A percentile compares a stretch with the other conserved stretches of the same genome.
These are phyloP conservation scores for Phylloscopus trochilus DNA, from an alignment of 2,113 vertebrate species.

Conservation along the genomic window DNA sequence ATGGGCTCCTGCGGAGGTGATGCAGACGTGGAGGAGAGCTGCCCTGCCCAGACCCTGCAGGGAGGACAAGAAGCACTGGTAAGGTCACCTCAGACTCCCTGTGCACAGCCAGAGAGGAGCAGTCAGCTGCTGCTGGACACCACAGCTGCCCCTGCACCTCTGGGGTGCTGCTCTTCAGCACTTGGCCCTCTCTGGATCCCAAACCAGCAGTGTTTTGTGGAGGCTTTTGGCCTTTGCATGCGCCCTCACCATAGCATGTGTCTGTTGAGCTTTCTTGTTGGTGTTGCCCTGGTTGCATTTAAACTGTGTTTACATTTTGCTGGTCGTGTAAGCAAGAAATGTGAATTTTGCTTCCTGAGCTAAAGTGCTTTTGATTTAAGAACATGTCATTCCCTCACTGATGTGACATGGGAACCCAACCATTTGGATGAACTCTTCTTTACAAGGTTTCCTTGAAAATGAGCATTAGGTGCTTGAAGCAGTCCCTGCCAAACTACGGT, in stretches of 20 bases:
- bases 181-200: not conserved
- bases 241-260: fast-evolving
- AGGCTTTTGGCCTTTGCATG: not conserved
- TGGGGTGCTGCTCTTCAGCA: not conserved
- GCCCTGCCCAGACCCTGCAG: not conserved
- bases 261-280: not conserved
- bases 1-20: not conserved
- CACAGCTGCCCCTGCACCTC: fast-evolving
- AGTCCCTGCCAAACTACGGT: not conserved
- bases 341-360: not conserved
- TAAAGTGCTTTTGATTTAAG: not conserved
- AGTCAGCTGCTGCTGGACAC: fast-evolving
- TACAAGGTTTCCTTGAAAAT: not conserved
- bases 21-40: not conserved
- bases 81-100: not conserved
- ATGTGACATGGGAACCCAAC: not conserved
- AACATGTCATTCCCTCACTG: not conserved
- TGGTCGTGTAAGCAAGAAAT: not conserved
- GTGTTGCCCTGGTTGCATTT: not conserved
- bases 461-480: not conserved
- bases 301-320: not conserved
- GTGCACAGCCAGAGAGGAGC: not conserved
- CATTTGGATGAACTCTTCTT: not conserved
- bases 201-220: not conserved
- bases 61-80: not conserved